Evolutionary conservation across 2,888 invertebrate species (phyloP), one percentile per base, ranked within the genome.

Genomic region (Sisyra nigra): DNA sequence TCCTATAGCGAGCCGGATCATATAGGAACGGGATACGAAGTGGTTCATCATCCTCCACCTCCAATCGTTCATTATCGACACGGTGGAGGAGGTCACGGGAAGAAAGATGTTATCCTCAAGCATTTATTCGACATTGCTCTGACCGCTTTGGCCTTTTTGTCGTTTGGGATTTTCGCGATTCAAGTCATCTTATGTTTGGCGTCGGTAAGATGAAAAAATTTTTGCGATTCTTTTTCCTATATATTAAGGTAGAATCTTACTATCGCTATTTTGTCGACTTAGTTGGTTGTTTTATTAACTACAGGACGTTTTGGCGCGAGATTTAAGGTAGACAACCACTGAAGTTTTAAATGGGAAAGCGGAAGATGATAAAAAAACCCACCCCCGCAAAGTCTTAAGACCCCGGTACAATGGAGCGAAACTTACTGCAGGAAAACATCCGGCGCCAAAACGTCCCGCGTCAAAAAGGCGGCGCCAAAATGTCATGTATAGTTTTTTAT

Each of bases 91-190:
- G 47, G 53, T 18, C 53, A 55, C 34, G 44, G 61, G 49, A 38
- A 71, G 67, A 57, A 74, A 47, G 75, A 77, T 7, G 66, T 85
- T 15, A 74, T 76, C 1, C 57, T 85, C 17, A 72, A 72, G 8
- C 80, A 86, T 51, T 69, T 87, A 32, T 82, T 84, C 51, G 85
- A 87, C 47, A 76, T 86, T 46, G 83, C 84, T 0, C 65, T 86
- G 17, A 86, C 86, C 1, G 84, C 84, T 1, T 67, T 87, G 31
- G 86, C 86, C 0, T 86, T 81, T 54, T 59, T 86, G 8, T 80
- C 85, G 0, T 87, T 87, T 52, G 83, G 82, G 24, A 74, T 84
- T 66, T 87, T 87, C 52, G 66, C 82, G 10, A 66, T 86, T 37
- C 84, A 87, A 57, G 74, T 86, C 10, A 66, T 85, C 7, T 79